These are phyloP conservation scores for Pangasius krempfi DNA, from an alignment of 2,797 vertebrate species.

Conservation along the genomic window DNA sequence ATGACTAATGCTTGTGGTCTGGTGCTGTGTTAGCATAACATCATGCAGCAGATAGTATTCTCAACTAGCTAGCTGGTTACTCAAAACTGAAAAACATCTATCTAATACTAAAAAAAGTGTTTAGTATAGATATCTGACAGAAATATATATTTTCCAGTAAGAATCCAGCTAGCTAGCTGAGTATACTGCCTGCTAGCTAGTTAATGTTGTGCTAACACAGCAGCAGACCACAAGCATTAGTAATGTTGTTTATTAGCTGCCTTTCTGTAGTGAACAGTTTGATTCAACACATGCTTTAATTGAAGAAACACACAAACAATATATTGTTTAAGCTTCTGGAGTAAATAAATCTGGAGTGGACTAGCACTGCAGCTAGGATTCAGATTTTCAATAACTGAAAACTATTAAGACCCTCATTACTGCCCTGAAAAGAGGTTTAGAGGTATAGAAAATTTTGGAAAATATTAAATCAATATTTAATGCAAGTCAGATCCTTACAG, in stretches of 20 bases:
- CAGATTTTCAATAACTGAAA: background rate
- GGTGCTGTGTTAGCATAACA: background rate
- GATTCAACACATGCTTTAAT: background rate
- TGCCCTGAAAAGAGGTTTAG: background rate
- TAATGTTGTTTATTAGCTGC: background rate
- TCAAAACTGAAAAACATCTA: background rate
- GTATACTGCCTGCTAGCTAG: background rate
- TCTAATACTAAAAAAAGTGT: background rate
- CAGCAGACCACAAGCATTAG: background rate
- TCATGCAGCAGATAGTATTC: background rate
- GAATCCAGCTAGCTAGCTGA: background rate
- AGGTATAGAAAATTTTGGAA: no score
- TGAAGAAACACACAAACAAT: background rate
- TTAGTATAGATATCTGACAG: background rate
- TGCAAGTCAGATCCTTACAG: background rate
- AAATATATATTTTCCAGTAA: background rate
- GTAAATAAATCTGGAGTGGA: background rate
- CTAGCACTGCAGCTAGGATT: background rate
- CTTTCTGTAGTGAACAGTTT: background rate
- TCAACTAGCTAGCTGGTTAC: background rate
- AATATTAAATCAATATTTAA: conserved; percentile 5
- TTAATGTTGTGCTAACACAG: background rate
- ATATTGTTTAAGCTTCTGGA: background rate
- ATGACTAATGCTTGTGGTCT: background rate
- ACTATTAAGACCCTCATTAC: background rate